Base-by-base conservation (phyloP, 2,888 invertebrate genomes). In the Brachyptera risi region DNA sequence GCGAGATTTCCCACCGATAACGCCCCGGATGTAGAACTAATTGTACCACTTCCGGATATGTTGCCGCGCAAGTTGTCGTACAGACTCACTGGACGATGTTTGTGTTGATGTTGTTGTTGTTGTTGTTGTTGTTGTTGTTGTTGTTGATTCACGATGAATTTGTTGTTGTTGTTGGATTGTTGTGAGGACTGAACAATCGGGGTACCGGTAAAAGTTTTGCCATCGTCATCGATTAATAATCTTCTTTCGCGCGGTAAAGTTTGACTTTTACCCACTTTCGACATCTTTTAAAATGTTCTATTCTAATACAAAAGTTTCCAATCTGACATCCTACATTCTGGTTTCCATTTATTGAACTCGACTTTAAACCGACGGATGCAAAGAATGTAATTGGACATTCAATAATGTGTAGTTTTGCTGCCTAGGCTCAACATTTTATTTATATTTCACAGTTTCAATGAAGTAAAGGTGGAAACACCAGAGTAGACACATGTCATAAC, bases 61-160 rank as follows among this genome's bases (percentile, higher is more conserved):
- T 62, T 37, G 49, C 54, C 58, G 42, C 64, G 62, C 31, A 69
- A 62, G 63, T 69, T 69, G 66, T 69, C 69, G 63, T 69, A 69
- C 21, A 69, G 61, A 47, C 68, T 69, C 27, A 66, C 64, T 21
- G 69, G 68, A 1, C 68, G 63, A 24, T 61, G 35, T n/a, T 40
- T 27, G 40, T 49, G 56, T 31, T 47, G 38, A n/a, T 27, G 4
- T 11, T 56, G 35, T n/a, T 19, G 2, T 44, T 58, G 31, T 13
- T 38, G 15, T 13, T n/a, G 27, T 26, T 40, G 56, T 19, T 21
- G n/a, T 21, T 38, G 9, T 19, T 15, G 38, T 44, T 58, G 31
- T 13, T 38, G 15, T 13, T n/a, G 5, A 11, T 23, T 58, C 9
- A n/a, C 9, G 13, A 44, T 40, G 15, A 27, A n/a, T 15, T 15